Percentiles rank a stretch among this genome's conserved stretches.
phyloP scores from a whole-genome alignment of 2,113 vertebrate species.

The Sinocyclocheilus anophthalmus region DNA sequence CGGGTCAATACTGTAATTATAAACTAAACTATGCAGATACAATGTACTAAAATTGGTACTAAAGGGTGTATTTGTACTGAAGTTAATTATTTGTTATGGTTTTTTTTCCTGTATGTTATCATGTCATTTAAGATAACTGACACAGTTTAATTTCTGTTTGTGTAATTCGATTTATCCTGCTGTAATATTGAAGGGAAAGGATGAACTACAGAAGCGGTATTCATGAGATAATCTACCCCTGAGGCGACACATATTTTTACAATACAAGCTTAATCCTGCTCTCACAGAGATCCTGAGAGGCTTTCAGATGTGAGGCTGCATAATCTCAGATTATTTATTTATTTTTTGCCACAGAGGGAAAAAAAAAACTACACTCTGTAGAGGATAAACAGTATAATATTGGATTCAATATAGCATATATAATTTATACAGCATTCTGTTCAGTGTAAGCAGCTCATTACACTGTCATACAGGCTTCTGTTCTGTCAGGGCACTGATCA shows the following conservation, averaged over 20 bases:
- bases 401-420: neutral
- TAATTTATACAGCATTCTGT: neutral
- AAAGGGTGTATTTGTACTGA: too few relatives aligned
- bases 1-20: too few relatives aligned
- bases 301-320: constrained; percentile 15
- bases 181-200: neutral
- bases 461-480: neutral
- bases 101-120: neutral
- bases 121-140: neutral
- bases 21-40: too few relatives aligned
- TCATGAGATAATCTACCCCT: constrained; percentile 24
- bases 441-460: neutral
- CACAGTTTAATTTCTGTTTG: neutral
- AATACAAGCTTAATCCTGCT: constrained; percentile 20
- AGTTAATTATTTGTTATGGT: neutral
- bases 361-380: neutral
- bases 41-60: too few relatives aligned
- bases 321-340: neutral
- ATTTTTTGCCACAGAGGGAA: neutral
- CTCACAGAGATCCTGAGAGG: constrained; percentile 12
- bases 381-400: neutral
- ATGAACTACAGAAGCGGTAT: neutral
- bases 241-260: constrained; percentile 2
- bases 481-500: neutral
- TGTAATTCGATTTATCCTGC: constrained; percentile 8